These are phyloP conservation scores for Acinonyx jubatus DNA, from an alignment of 2,113 vertebrate genomes.

Conservation along the genomic window DNA sequence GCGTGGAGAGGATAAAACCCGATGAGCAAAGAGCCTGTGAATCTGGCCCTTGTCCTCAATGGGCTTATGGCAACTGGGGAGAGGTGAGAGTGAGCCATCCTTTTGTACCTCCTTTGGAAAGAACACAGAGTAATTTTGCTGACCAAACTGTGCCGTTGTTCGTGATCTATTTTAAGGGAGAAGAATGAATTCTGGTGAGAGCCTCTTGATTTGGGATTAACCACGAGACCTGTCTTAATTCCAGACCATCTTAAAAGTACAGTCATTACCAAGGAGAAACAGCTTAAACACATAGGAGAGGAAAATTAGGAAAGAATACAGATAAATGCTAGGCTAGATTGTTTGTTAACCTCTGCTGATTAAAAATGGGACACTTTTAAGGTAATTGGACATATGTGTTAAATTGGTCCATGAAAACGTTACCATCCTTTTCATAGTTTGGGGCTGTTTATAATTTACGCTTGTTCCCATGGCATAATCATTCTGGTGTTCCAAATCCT, in stretches of 20 bases:
- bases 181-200: background rate
- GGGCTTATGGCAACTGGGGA: slow-evolving; percentile 94
- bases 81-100: slow-evolving; percentile 83
- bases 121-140: background rate
- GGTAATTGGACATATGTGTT: background rate
- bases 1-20: slow-evolving; percentile 93
- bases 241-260: background rate
- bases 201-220: background rate
- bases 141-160: background rate
- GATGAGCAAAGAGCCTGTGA: slow-evolving; percentile 95
- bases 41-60: slow-evolving; percentile 96
- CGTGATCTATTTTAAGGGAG: background rate
- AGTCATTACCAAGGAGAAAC: background rate
- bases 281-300: background rate
- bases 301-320: background rate
- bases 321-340: background rate
- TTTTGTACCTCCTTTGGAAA: background rate
- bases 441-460: background rate
- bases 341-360: background rate
- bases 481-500: background rate
- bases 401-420: background rate
- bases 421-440: background rate
- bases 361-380: background rate
- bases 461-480: background rate
- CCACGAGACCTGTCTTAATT: background rate